Evolutionary conservation across 92 coral and sea anemone species (phyloP).

Genomic region (Scolanthus callimorphus): DNA sequence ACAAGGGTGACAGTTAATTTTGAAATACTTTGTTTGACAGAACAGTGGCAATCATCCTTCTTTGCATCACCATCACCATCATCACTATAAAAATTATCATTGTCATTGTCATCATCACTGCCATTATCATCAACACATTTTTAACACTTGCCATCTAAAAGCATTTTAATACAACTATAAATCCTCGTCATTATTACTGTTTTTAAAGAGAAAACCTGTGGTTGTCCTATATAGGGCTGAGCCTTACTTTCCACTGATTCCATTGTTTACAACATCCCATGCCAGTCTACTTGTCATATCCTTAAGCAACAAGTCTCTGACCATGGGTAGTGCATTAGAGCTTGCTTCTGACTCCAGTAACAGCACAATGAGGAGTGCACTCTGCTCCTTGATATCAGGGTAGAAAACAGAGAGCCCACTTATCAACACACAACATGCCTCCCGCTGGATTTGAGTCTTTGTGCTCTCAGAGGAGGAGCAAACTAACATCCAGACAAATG

Average conservation of each 20-base stretch:
- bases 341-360: conserved; percentile 51
- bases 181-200: too few species aligned
- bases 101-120: too few species aligned
- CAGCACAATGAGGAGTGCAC: conserved; percentile 70
- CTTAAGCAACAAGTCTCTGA: conserved; percentile 43
- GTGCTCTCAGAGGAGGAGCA: conserved; percentile 17
- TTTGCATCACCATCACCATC: too few species aligned
- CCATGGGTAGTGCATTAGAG: conserved; percentile 26
- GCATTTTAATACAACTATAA: too few species aligned
- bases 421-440: conserved; percentile 52
- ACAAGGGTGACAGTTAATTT: too few species aligned
- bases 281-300: conserved; percentile 34
- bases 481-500: conserved; percentile 57
- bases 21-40: too few species aligned
- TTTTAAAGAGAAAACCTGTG: too few species aligned
- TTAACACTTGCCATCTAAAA: too few species aligned
- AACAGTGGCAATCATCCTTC: too few species aligned
- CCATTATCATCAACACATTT: too few species aligned
- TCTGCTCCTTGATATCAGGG: conserved; percentile 57
- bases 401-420: conserved; percentile 72
- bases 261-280: not conserved
- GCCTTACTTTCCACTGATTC: not conserved
- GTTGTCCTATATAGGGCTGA: too few species aligned
- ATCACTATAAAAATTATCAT: too few species aligned
- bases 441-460: conserved; percentile 37